Evolutionary conservation across 2,888 invertebrate genomes (phyloP).

Genomic region (Macrosiphum euphorbiae): DNA sequence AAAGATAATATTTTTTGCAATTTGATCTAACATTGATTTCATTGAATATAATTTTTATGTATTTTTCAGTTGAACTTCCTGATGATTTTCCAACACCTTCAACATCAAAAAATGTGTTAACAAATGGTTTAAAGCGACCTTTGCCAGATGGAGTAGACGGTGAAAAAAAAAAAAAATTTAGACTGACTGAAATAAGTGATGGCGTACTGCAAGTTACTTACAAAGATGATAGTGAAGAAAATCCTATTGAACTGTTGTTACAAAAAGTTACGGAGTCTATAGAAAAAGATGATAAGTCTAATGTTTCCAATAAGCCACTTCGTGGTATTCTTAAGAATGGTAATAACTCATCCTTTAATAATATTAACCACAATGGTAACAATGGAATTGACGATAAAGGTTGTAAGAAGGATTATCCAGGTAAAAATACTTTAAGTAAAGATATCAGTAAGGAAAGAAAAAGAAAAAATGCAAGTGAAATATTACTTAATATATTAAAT

Average conservation of each 20-base stretch:
- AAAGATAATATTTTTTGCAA: neutral
- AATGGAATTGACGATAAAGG: neutral
- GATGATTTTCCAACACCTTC: neutral
- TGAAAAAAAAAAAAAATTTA: conserved; percentile 8
- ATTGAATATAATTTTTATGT: neutral
- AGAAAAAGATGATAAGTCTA: neutral
- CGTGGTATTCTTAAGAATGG: neutral
- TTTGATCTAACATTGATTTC: neutral
- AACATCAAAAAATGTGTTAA: neutral
- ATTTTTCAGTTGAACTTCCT: conserved; percentile 27
- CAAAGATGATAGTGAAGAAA: neutral
- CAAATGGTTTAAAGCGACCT: conserved; percentile 38
- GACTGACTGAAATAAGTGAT: neutral
- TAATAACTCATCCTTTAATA: neutral
- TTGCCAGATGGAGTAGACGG: neutral
- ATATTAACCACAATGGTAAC: neutral
- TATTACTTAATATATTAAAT: no score
- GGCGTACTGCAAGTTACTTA: neutral
- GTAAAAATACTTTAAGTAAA: neutral
- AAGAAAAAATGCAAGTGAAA: neutral
- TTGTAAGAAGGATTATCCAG: neutral
- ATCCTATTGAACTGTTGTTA: neutral
- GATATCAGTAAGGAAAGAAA: neutral
- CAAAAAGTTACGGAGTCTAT: neutral
- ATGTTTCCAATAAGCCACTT: neutral